Evolutionary conservation across 2,888 invertebrate genomes (phyloP).

Genomic region (Rhingia rostrata): DNA sequence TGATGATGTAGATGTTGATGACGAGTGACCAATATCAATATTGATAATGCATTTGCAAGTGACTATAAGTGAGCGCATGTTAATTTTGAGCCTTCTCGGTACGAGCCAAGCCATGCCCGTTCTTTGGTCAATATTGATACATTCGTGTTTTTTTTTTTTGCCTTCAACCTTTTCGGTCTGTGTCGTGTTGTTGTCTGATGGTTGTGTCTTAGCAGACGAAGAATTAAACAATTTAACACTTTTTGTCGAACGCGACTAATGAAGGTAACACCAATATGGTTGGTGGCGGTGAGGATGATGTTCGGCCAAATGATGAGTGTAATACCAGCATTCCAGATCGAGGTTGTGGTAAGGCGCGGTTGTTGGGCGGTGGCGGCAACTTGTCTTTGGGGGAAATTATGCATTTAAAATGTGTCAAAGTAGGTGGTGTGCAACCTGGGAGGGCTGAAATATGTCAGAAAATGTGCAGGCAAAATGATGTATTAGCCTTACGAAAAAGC

Average conservation of each 20-base stretch:
- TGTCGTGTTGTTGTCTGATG: too few relatives aligned
- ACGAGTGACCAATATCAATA: slow-evolving; percentile 73
- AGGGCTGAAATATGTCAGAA: not conserved
- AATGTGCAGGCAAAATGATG: too few relatives aligned
- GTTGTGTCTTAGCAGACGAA: slow-evolving; percentile 73
- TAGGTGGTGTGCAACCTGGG: slow-evolving; percentile 27
- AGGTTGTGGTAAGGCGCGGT: not conserved
- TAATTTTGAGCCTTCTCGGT: slow-evolving; percentile 52
- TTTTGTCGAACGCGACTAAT: slow-evolving; percentile 64
- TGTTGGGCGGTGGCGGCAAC: not conserved
- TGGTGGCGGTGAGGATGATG: slow-evolving; percentile 26
- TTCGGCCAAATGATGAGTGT: slow-evolving; percentile 55
- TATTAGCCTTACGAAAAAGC: too few relatives aligned
- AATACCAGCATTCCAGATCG: slow-evolving; percentile 21
- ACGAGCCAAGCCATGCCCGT: slow-evolving; percentile 44
- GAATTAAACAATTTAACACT: slow-evolving; percentile 74
- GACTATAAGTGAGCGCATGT: slow-evolving; percentile 68
- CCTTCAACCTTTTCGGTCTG: slow-evolving; percentile 9
- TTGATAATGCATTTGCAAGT: slow-evolving; percentile 73
- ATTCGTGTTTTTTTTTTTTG: slow-evolving; percentile 50
- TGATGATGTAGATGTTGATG: slow-evolving; percentile 58
- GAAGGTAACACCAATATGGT: slow-evolving; percentile 45
- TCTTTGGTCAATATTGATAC: slow-evolving; percentile 73
- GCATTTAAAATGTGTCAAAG: slow-evolving; percentile 2
- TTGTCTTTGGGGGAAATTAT: slow-evolving; percentile 13